A percentile compares a stretch with the other conserved stretches of the same genome.
These are phyloP conservation scores for Trachymyrmex cornetzi DNA, from an alignment of 1,140 invertebrate genomes.

Conservation along the genomic window DNA sequence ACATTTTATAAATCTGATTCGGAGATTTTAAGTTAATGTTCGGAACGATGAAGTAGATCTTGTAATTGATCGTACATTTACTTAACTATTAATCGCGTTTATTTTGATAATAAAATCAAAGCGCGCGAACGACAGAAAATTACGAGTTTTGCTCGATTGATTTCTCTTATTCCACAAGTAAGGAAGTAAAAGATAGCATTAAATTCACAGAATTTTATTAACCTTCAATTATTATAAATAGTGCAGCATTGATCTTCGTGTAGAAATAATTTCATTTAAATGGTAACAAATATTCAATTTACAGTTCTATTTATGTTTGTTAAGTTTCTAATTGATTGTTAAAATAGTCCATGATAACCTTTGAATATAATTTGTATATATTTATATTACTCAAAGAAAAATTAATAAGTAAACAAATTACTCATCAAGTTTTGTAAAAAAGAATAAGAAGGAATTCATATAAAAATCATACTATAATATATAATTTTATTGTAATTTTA, in stretches of 20 bases:
- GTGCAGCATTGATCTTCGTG: conserved; percentile 1
- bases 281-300: not conserved
- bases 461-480: not conserved
- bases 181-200: conserved; percentile 31
- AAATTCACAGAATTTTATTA: conserved; percentile 51
- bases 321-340: not conserved
- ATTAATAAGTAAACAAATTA: conserved; percentile 5
- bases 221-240: conserved; percentile 42
- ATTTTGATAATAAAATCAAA: conserved; percentile 29
- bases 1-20: not conserved
- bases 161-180: conserved; percentile 47
- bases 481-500: conserved; percentile 17
- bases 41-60: not conserved
- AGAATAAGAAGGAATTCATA: not conserved
- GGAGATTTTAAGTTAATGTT: not conserved
- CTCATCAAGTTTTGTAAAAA: not conserved
- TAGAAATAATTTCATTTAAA: not conserved
- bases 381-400: conserved; percentile 5
- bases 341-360: conserved; percentile 10
- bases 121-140: conserved; percentile 64
- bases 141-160: conserved; percentile 34
- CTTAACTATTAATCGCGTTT: not conserved
- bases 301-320: not conserved
- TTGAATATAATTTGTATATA: not conserved
- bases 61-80: not conserved